phyloP scores from a whole-genome alignment of 2,888 invertebrate species.

The Spodoptera exigua region DNA sequence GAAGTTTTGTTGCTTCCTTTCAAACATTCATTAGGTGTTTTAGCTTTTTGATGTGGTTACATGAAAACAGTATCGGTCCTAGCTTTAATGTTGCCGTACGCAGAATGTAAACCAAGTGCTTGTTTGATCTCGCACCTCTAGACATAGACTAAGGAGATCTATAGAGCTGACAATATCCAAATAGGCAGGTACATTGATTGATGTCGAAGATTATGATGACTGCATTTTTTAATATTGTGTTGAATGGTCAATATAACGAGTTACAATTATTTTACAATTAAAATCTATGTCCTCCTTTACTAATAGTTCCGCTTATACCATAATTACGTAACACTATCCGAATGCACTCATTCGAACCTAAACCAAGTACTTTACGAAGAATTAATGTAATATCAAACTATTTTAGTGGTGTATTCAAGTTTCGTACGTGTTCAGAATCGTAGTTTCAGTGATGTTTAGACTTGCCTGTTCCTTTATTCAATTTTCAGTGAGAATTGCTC shows the following conservation, averaged over 20 bases:
- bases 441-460: conserved; percentile 71
- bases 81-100: conserved; percentile 60
- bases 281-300: too few relatives aligned
- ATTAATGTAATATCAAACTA: conserved; percentile 53
- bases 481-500: conserved; percentile 75
- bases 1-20: conserved; percentile 42
- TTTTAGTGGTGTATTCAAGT: conserved; percentile 56
- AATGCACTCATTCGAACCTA: conserved; percentile 12
- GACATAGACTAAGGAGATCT: conserved; percentile 38
- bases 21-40: conserved; percentile 40
- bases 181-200: background rate
- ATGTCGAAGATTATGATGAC: too few relatives aligned
- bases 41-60: conserved; percentile 64
- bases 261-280: too few relatives aligned
- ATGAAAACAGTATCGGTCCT: conserved; percentile 55
- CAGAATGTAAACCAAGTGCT: conserved; percentile 59
- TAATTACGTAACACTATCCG: conserved; percentile 2
- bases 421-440: conserved; percentile 54
- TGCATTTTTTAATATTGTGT: too few relatives aligned
- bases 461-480: conserved; percentile 76
- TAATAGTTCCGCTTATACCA: background rate
- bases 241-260: too few relatives aligned
- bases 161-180: conserved; percentile 24
- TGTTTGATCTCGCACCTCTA: conserved; percentile 64
- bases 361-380: conserved; percentile 35